A percentile compares a stretch with the other conserved stretches of the same genome.
Evolutionary conservation across 2,888 invertebrate genomes (phyloP).

Genomic region (Subacronicta megacephala): DNA sequence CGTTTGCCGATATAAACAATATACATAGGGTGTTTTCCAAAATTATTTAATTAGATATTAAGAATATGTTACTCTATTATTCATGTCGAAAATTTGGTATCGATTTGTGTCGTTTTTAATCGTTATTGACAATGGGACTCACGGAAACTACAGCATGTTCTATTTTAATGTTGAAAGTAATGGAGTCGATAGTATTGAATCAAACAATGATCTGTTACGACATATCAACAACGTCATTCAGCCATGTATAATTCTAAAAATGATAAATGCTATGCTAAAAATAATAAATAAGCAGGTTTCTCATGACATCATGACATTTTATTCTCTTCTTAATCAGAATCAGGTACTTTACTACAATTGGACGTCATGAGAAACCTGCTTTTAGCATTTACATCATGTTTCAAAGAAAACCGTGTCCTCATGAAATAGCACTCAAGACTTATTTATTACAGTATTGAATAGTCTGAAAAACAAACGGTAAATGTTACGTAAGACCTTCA

Average conservation of each 20-base stretch:
- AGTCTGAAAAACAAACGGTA: conserved; percentile 14
- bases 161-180: too few relatives aligned
- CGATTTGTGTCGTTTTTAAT: too few relatives aligned
- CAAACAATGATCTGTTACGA: not conserved
- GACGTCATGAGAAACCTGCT: conserved; percentile 9
- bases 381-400: conserved; percentile 11
- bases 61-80: too few relatives aligned
- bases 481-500: conserved; percentile 10
- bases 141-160: too few relatives aligned
- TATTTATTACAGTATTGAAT: conserved; percentile 15
- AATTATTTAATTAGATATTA: too few relatives aligned
- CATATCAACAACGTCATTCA: not conserved
- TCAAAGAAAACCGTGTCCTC: conserved; percentile 25
- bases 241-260: not conserved
- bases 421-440: not conserved
- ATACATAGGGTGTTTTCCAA: too few relatives aligned
- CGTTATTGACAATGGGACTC: too few relatives aligned
- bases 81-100: too few relatives aligned
- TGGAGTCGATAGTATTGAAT: not conserved
- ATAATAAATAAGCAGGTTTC: too few relatives aligned
- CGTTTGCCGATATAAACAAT: too few relatives aligned
- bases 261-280: too few relatives aligned
- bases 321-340: conserved; percentile 3
- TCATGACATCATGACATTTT: conserved; percentile 3
- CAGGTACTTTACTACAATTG: conserved; percentile 3